Base-by-base conservation (phyloP, 2,888 invertebrate genomes). In the Macrosoma leucophasiata region DNA sequence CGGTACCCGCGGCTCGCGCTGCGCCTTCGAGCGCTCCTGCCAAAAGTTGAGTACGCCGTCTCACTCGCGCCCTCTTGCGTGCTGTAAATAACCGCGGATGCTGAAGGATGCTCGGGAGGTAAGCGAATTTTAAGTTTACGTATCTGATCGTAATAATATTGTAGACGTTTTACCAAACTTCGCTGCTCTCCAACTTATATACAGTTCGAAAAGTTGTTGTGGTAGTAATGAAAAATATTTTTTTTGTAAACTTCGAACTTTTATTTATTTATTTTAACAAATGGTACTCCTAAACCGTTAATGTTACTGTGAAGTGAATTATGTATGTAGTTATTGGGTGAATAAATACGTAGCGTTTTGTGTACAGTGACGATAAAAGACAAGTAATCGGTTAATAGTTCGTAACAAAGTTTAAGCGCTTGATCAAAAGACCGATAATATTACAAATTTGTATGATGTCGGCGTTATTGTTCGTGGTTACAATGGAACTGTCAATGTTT, bases 401-500 rank as follows among this genome's bases (percentile, higher is more conserved):
- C 14, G 24, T 27, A n/a, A n/a, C n/a, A n/a, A n/a, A n/a, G n/a
- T n/a, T n/a, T n/a, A 36, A 36, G 36, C 26, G 26, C 36, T 36
- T 36, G 26, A 26, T 26, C 21, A 36, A 36, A 52, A 50, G 46
- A 40, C 39, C 48, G 43, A 53, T 55, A 52, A 59, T 55, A 55
- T 58, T 55, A 53, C 46, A 55, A 59, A 61, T 68, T 73, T 66
- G 62, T 59, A 62, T 56, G 58, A 48, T 58, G 51, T 49, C 49
- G 56, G 41, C 43, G 38, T 63, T 55, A 75, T 79, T 81, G 78
- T 79, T 71, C 65, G 51, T 52, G 58, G 51, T 56, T 53, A 79
- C 76, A 81, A 79, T 71, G 58, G 73, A 65, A 63, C 69, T 75
- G 78, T 76, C 77, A 77, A 76, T 77, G 76, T 75, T 74, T 70